Percentiles rank a stretch among this genome's conserved stretches.
Conservation (phyloP, 2,888 invertebrate genomes). For the Xylota sylvarum region DNA sequence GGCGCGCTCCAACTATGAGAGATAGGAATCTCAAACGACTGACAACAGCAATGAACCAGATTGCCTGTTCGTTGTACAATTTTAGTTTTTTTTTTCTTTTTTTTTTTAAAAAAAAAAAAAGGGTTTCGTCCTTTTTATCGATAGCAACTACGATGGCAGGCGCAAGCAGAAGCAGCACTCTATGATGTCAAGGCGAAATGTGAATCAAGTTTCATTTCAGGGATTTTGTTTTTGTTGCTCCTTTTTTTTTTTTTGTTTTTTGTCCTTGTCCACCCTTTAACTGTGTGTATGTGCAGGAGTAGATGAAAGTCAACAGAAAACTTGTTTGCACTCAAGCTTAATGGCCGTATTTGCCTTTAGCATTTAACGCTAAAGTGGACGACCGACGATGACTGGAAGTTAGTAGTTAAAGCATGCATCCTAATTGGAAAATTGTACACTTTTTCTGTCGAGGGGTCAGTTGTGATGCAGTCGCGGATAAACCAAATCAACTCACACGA, state of each 20-base stretch:
- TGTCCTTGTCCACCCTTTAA: not conserved
- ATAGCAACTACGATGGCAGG: not conserved
- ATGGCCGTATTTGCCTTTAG: slow-evolving; percentile 13
- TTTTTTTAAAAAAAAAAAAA: not conserved
- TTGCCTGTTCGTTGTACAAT: slow-evolving; percentile 34
- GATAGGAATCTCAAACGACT: slow-evolving; percentile 8
- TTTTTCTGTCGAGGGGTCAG: too few species aligned
- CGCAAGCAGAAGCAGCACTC: not conserved
- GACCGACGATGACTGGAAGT: not conserved
- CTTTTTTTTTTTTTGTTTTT: not conserved
- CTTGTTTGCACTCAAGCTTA: slow-evolving; percentile 28
- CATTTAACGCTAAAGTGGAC: slow-evolving; percentile 6
- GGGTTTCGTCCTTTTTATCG: slow-evolving; percentile 6
- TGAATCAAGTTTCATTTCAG: slow-evolving; percentile 22
- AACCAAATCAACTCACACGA: too few species aligned
- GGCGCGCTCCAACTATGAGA: not conserved
- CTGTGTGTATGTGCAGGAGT: not conserved
- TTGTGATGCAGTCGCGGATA: too few species aligned
- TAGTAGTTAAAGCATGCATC: not conserved
- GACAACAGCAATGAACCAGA: slow-evolving; percentile 31
- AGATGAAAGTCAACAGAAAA: not conserved
- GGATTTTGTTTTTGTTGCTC: not conserved
- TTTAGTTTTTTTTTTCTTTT: too few species aligned
- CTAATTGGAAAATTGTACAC: not conserved
- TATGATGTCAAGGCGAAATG: slow-evolving; percentile 26